Conservation (phyloP, 2,113 vertebrate genomes). For the Sorex fumeus region DNA sequence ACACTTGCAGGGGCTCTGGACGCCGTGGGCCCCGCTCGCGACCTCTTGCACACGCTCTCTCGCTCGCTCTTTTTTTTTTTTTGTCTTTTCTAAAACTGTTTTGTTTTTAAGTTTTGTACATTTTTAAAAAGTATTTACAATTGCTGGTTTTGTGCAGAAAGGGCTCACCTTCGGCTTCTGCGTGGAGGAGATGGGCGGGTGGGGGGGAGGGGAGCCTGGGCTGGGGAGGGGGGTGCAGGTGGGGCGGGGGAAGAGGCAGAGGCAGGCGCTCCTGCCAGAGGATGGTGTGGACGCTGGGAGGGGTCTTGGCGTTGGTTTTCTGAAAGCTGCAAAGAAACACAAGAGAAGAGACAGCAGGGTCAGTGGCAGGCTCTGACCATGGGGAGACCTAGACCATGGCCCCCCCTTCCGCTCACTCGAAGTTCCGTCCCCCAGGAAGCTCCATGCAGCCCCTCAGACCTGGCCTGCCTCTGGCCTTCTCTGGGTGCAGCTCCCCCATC, state of each 20-base stretch:
- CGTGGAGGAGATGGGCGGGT: conserved; percentile 84
- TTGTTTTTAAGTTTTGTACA: conserved; percentile 86
- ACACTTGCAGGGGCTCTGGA: conserved; percentile 86
- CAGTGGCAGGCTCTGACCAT: background rate
- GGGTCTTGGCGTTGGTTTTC: conserved; percentile 84
- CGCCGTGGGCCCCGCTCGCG: conserved; percentile 81
- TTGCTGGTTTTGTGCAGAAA: conserved; percentile 96
- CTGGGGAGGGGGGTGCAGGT: conserved; percentile 44
- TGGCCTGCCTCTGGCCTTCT: background rate
- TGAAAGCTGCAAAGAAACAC: conserved; percentile 82
- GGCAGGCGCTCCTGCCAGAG: conserved; percentile 81
- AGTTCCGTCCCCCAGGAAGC: conserved; percentile 2
- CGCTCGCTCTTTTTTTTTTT: conserved; percentile 84
- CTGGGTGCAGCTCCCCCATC: conserved; percentile 3
- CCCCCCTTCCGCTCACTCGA: no score
- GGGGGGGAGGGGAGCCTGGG: conserved; percentile 66
- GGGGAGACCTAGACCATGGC: background rate
- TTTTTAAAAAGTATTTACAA: conserved; percentile 95
- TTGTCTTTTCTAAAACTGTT: conserved; percentile 85
- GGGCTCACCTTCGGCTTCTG: conserved; percentile 88
- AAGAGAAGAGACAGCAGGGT: conserved; percentile 59
- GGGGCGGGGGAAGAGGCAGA: conserved; percentile 57
- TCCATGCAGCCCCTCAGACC: background rate
- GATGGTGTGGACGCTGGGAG: conserved; percentile 79
- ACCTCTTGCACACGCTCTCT: conserved; percentile 82